These are phyloP conservation scores for Oryzias sinensis DNA, from an alignment of 2,797 vertebrate genomes.

Conservation along the genomic window DNA sequence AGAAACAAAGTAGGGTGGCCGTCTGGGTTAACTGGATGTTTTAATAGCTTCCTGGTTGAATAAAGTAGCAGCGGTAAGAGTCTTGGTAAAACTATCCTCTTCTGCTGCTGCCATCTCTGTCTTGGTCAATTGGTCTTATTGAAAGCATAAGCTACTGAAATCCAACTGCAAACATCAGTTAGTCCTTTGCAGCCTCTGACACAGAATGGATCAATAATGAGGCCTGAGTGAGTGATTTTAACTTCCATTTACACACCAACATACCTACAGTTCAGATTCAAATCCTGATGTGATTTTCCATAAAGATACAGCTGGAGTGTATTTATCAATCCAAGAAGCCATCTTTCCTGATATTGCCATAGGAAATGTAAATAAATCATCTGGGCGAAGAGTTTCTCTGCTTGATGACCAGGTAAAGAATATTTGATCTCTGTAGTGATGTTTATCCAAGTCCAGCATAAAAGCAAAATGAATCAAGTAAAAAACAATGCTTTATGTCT, in stretches of 20 bases:
- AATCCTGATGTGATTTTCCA: background rate
- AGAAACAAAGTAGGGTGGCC: constrained; percentile 20
- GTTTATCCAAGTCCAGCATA: too few species aligned
- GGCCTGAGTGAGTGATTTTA: background rate
- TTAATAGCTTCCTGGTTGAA: constrained; percentile 30
- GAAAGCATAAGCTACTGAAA: background rate
- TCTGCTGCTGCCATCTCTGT: constrained; percentile 6
- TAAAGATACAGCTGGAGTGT: too few species aligned
- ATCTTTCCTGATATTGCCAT: too few species aligned
- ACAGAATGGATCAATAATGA: background rate
- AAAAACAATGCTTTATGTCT: too few species aligned
- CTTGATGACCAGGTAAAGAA: too few species aligned
- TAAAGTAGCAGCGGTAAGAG: constrained; percentile 3
- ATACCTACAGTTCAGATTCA: background rate
- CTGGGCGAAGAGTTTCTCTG: background rate
- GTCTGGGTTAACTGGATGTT: constrained; percentile 16
- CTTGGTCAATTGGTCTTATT: constrained; percentile 14
- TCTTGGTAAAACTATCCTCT: constrained; percentile 3
- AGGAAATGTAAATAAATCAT: too few species aligned
- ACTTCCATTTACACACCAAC: background rate
- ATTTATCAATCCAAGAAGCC: too few species aligned
- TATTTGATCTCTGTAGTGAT: too few species aligned
- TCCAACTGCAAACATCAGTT: background rate
- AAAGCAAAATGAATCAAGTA: too few species aligned
- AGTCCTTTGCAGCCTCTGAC: background rate